Conservation (phyloP, 1,140 invertebrate species). For the Whitmania pigra region DNA sequence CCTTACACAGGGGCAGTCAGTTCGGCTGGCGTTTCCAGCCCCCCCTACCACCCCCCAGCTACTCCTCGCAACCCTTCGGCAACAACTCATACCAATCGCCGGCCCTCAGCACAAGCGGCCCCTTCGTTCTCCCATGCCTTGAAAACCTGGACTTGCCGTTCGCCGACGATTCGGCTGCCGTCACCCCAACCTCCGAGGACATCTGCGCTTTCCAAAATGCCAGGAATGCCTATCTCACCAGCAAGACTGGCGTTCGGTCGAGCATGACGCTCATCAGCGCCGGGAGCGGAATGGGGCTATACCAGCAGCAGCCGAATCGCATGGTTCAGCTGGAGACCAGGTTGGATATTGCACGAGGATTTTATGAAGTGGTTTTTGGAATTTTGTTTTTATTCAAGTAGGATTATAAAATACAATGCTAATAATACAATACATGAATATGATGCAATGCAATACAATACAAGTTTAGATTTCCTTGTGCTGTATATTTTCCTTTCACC, state of each 20-base stretch:
- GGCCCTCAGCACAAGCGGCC: slow-evolving; percentile 59
- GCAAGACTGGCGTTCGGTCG: slow-evolving; percentile 36
- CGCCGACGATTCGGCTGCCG: slow-evolving; percentile 90
- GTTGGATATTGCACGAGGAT: neutral
- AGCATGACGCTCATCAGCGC: slow-evolving; percentile 8
- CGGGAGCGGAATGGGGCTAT: neutral
- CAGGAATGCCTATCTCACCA: slow-evolving; percentile 55
- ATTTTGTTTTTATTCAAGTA: too few relatives aligned
- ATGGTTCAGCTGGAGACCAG: slow-evolving; percentile 39
- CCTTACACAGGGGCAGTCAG: slow-evolving; percentile 73
- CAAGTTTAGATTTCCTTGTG: too few relatives aligned
- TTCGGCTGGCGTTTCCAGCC: slow-evolving; percentile 62
- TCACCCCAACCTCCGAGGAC: slow-evolving; percentile 93
- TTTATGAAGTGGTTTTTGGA: too few relatives aligned
- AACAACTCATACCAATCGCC: slow-evolving; percentile 4
- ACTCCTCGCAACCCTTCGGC: slow-evolving; percentile 28
- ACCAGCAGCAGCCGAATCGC: slow-evolving; percentile 43
- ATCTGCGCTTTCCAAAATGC: slow-evolving; percentile 36
- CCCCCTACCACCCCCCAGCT: neutral
- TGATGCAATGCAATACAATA: too few relatives aligned
- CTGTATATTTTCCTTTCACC: neutral
- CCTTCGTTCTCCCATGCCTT: slow-evolving; percentile 79
- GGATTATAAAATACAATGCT: too few relatives aligned
- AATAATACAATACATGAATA: too few relatives aligned
- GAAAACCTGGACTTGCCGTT: slow-evolving; percentile 94